Percentiles rank a stretch among this genome's conserved stretches.
Evolutionary conservation across 1,140 invertebrate genomes (phyloP).

Genomic region (Bilobella aurantiaca): DNA sequence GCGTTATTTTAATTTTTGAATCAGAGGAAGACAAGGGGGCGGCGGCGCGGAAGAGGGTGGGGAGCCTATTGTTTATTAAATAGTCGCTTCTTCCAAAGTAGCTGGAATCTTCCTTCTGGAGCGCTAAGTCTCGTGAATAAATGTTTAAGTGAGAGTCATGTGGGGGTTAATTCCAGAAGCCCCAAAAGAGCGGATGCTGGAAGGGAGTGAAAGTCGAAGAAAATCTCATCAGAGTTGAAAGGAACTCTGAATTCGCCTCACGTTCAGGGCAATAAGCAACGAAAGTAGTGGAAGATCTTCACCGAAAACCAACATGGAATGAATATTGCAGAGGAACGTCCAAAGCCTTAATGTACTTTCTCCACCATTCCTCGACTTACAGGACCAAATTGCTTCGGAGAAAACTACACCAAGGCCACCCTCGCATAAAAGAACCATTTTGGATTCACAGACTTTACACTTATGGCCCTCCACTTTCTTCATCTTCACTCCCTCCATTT

Average conservation of each 20-base stretch:
- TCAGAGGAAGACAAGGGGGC: background rate
- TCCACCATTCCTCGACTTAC: constrained; percentile 18
- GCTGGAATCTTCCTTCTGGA: no score
- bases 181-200: background rate
- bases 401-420: no score
- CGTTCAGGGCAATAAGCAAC: constrained; percentile 36
- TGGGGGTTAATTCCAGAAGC: background rate
- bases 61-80: background rate
- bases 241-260: constrained; percentile 33
- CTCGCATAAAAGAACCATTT: constrained; percentile 3
- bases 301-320: constrained; percentile 34
- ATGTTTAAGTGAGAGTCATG: constrained; percentile 9
- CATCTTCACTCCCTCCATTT: constrained; percentile 4
- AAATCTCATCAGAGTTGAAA: constrained; percentile 37
- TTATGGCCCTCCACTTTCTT: background rate
- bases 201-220: background rate
- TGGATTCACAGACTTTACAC: background rate
- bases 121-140: no score
- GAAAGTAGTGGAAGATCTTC: constrained; percentile 12
- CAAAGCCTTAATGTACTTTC: constrained; percentile 29
- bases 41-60: background rate
- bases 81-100: background rate
- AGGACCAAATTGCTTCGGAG: no score
- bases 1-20: background rate
- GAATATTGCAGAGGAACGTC: constrained; percentile 34